These are phyloP conservation scores for Lipophrys pholis DNA, from an alignment of 2,113 vertebrate species.

Conservation along the genomic window DNA sequence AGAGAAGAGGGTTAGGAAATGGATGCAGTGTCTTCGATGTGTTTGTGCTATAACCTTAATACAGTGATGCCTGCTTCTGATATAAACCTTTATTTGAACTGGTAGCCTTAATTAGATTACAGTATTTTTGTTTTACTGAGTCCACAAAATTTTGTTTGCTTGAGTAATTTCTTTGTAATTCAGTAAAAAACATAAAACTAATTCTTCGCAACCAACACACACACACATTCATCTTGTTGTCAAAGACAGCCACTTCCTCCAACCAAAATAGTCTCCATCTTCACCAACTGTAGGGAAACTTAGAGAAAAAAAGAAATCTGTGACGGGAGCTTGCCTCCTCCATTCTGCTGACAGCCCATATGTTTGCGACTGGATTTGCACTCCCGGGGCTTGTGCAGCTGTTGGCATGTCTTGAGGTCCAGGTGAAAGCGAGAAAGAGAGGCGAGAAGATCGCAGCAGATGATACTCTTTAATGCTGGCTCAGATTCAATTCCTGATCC, in stretches of 20 bases:
- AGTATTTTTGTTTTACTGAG: neutral
- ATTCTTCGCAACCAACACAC: too few relatives aligned
- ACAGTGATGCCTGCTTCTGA: too few relatives aligned
- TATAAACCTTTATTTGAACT: neutral
- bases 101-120: neutral
- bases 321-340: constrained; percentile 45
- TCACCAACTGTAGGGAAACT: constrained; percentile 45
- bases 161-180: neutral
- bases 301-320: constrained; percentile 40
- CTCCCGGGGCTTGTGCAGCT: constrained; percentile 78
- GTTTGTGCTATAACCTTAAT: too few relatives aligned
- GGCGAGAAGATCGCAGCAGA: constrained; percentile 79
- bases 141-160: neutral
- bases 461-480: constrained; percentile 82
- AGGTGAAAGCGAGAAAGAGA: constrained; percentile 56
- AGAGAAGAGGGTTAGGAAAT: too few relatives aligned
- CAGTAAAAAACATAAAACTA: too few relatives aligned
- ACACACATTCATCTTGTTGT: constrained; percentile 5
- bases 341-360: constrained; percentile 66
- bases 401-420: constrained; percentile 80
- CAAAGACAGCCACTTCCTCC: constrained; percentile 18
- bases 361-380: constrained; percentile 65
- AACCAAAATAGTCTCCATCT: constrained; percentile 27
- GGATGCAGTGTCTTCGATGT: too few relatives aligned
- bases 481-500: constrained; percentile 69